Base-by-base conservation (phyloP, 2,888 invertebrate species). In the Azorinus chamasolen region DNA sequence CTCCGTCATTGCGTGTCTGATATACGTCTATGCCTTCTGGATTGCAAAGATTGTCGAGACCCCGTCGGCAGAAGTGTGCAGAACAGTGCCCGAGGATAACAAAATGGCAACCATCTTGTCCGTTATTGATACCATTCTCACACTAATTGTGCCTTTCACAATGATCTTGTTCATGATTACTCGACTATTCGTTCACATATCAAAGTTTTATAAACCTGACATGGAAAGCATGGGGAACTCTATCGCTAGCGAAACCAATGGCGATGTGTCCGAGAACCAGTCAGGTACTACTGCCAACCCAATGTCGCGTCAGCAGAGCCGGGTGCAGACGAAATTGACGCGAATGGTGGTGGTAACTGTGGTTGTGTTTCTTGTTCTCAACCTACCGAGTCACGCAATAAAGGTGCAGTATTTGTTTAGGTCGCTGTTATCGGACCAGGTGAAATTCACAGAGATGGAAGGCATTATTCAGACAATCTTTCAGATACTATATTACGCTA, bases 291-390 rank as follows among this genome's bases (percentile, higher is more conserved):
- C 41, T 22, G 14, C n/a, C n/a, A 39, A 43, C 32, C 51, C 43
- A 5, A 46, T 16, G 14, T 25, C n/a, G 14, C 57, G 78, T 24
- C 83, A 85, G 37, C 81, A 70, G 0, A 72, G 41, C 20, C 69
- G 78, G 18, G 84, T 88, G 12, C 89, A 91, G 54, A 66, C 81
- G 8, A 89, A 91, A 66, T 89, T 97, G 77, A 97, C 97, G 43
- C 95, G 96, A 89, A 97, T 97, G 96, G 94, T 97, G 68, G 94
- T 97, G 27, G 94, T 96, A 62, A 96, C 97, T 0, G 97, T 97
- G 1, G 95, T 96, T 0, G 96, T 96, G 0, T 97, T 96, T 92
- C 95, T 97, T 12, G 94, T 95, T 51, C 94, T 97, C 61, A 97
- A 97, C 93, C 91, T 83, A 10, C 87, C 87, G 5, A 88, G 89